Conservation (phyloP, 2,113 vertebrate species). For the Canis aureus region DNA sequence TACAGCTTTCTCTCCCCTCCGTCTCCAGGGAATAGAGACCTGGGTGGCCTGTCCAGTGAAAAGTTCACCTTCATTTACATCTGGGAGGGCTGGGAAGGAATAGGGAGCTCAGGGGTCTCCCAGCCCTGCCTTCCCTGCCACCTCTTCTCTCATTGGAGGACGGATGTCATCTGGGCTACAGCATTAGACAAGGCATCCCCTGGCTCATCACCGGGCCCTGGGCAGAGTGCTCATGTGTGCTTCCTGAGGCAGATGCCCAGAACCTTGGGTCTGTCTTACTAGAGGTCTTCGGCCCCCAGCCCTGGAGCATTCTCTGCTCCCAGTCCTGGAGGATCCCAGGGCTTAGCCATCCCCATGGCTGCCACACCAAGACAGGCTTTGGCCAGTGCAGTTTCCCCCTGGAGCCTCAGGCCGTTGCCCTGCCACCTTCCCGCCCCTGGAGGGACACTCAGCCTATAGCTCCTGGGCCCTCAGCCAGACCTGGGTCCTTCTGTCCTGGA, state of each 20-base stretch:
- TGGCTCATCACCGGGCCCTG: not conserved
- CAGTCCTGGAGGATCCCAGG: not conserved
- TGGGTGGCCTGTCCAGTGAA: not conserved
- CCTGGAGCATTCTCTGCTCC: not conserved
- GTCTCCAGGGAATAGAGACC: slow-evolving; percentile 24
- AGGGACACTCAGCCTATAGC: not conserved
- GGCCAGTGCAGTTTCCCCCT: not conserved
- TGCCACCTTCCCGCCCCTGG: not conserved
- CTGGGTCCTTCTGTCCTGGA: not conserved
- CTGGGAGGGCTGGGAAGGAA: slow-evolving; percentile 48
- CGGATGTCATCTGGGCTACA: not conserved
- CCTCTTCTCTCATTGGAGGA: not conserved
- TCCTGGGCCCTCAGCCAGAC: not conserved
- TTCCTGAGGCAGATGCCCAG: not conserved
- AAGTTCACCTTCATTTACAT: slow-evolving; percentile 43
- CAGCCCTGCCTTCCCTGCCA: not conserved
- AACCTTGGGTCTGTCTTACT: not conserved
- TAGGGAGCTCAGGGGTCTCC: not conserved
- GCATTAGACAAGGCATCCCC: not conserved
- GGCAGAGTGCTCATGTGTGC: not conserved
- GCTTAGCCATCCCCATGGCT: not conserved
- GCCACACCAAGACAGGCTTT: not conserved
- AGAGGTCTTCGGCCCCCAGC: not conserved
- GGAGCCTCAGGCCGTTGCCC: not conserved
- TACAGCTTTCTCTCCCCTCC: not conserved